Percentiles rank a stretch among this genome's conserved stretches.
phyloP scores from a whole-genome alignment of 2,888 invertebrate genomes.

The Yponomeuta cagnagella region DNA sequence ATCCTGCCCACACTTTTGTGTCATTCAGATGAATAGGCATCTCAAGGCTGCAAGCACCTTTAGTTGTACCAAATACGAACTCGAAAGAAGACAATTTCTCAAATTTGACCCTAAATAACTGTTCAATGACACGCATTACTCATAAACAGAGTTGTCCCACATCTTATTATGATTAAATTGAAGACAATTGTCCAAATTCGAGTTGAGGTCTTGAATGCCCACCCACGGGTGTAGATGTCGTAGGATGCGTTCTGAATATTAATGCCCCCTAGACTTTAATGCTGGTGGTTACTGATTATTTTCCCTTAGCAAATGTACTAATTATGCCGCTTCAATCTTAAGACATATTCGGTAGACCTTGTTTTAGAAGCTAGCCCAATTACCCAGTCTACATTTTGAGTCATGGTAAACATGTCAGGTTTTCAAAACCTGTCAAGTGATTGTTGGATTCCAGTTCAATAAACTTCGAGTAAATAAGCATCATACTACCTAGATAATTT shows the following conservation, averaged over 20 bases:
- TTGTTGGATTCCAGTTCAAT: neutral
- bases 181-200: slow-evolving; percentile 49
- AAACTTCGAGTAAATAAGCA: neutral
- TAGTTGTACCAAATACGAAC: neutral
- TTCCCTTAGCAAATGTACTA: neutral
- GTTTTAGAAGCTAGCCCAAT: slow-evolving; percentile 17
- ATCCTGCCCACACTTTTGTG: too few relatives aligned
- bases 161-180: slow-evolving; percentile 24
- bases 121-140: neutral
- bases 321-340: neutral
- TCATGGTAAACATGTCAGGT: neutral
- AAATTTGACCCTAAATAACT: neutral
- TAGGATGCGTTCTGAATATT: slow-evolving; percentile 1
- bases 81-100: neutral
- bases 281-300: neutral
- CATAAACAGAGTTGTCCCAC: neutral
- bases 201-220: slow-evolving; percentile 15
- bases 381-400: neutral
- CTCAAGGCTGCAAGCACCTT: neutral
- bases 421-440: neutral
- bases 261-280: neutral
- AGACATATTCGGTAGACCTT: slow-evolving; percentile 20
- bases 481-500: neutral
- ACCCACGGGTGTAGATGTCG: slow-evolving; percentile 13
- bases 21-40: neutral